Evolutionary conservation across 2,113 vertebrate species (phyloP).

Genomic region (Neofelis nebulosa): DNA sequence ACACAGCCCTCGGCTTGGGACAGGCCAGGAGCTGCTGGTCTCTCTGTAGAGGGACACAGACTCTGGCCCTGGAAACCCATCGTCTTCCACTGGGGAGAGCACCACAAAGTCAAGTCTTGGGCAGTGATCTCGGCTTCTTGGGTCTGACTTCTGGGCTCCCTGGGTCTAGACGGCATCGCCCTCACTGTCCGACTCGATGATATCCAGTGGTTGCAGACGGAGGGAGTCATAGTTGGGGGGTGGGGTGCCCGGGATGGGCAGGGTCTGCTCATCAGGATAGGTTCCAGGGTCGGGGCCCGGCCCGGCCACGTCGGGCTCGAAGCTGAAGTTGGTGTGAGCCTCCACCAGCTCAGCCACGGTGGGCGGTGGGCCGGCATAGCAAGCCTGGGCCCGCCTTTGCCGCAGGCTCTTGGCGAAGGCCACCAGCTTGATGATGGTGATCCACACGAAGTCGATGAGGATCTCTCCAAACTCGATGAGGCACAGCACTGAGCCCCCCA

Average conservation of each 20-base stretch:
- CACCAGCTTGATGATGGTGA: conserved; percentile 84
- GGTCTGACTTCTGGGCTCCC: neutral
- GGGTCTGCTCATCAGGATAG: neutral
- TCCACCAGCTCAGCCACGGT: conserved; percentile 85
- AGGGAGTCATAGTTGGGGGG: conserved; percentile 88
- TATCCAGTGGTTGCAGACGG: conserved; percentile 61
- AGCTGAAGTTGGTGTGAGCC: conserved; percentile 86
- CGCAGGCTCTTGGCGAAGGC: conserved; percentile 76
- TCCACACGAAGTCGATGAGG: conserved; percentile 89
- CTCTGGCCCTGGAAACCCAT: neutral
- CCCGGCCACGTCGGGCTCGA: conserved; percentile 49
- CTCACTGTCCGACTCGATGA: conserved; percentile 53
- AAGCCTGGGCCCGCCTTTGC: conserved; percentile 43
- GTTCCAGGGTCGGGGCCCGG: rapidly evolving
- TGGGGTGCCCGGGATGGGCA: conserved; percentile 85
- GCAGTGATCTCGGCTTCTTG: neutral
- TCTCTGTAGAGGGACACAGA: neutral
- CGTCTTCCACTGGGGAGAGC: neutral
- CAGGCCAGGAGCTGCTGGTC: neutral
- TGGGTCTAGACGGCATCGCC: conserved; percentile 56
- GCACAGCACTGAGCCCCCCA: conserved; percentile 90
- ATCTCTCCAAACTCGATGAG: conserved; percentile 89
- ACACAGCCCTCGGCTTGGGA: neutral
- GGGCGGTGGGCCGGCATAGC: conserved; percentile 51
- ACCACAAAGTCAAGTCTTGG: neutral